Evolutionary conservation across 2,797 vertebrate genomes (phyloP), one percentile per base, ranked within the genome.

Genomic region (Megalops cyprinoides): DNA sequence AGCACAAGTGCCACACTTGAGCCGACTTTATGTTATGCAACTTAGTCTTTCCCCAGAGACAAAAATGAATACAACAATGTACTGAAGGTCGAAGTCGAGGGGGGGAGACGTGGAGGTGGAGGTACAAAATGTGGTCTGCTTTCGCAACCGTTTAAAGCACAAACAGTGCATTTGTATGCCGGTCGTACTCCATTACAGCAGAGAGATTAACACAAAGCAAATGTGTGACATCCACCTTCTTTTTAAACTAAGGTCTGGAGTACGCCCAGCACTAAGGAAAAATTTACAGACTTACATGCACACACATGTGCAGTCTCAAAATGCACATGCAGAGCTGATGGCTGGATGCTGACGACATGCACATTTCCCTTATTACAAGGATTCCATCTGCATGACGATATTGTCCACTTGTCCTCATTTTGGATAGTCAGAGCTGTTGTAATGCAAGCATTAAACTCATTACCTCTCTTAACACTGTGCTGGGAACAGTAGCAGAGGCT

Each of bases 51-150:
- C 86, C 85, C 84, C 0, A 74, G 85, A 91, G 89, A 89, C 84
- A 85, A n/a, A 85, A 56, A 81, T 49, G 80, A 82, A 67, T 58
- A 5, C 65, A 75, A 83, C 86, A 87, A 88, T 74, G 76, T 77
- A 84, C 9, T 87, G 92, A 92, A 94, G 90, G 91, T 92, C 91
- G 93, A 82, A 85, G 86, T 34, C 87, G 84, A 87, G 88, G 84
- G 81, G 81, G 83, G 87, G 84, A 84, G 84, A 87, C 81, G n/a
- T n/a, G n/a, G 81, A 83, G 87, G 84, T 83, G 84, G 86, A 75
- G 85, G 84, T 88, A 87, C 89, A 89, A 85, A 89, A 74, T 37
- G 48, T 34, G 65, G 82, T 86, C 85, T 88, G 82, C 82, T 0
- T 79, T 39, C 62, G 18, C 67, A 88, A 88, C 81, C 89, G 89